Conservation (phyloP, 2,888 invertebrate genomes). For the Carcina quercana region DNA sequence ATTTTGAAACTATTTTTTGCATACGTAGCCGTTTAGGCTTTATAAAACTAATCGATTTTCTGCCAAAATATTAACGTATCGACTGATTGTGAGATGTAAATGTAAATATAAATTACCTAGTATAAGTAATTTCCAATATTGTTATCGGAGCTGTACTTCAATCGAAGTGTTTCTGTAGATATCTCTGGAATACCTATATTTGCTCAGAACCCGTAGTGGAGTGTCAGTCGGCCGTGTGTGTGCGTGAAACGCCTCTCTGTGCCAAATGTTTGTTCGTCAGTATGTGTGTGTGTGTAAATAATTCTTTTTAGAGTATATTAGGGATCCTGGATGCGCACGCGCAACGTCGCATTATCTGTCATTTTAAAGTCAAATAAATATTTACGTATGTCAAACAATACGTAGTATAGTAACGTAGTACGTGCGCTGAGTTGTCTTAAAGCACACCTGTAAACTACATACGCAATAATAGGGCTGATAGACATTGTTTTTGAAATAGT, state of each 20-base stretch:
- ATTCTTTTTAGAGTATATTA: no score
- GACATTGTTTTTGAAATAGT: no score
- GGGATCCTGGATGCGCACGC: no score
- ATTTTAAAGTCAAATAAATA: no score
- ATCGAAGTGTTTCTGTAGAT: slow-evolving; percentile 60
- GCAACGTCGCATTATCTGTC: no score
- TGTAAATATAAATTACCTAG: no score
- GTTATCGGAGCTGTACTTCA: slow-evolving; percentile 49
- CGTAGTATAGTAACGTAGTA: no score
- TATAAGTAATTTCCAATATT: slow-evolving; percentile 61
- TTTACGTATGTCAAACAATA: no score
- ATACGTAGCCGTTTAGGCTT: slow-evolving; percentile 9
- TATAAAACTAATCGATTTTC: slow-evolving; percentile 25
- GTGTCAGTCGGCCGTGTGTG: slow-evolving; percentile 37
- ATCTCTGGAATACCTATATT: slow-evolving; percentile 68
- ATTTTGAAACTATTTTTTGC: no score
- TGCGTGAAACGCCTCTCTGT: slow-evolving; percentile 62
- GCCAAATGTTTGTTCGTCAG: slow-evolving; percentile 61
- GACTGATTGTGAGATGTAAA: slow-evolving; percentile 73
- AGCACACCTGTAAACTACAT: no score
- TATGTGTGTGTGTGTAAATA: slow-evolving; percentile 50
- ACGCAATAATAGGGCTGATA: no score
- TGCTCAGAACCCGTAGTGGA: slow-evolving; percentile 66
- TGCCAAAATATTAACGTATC: slow-evolving; percentile 66
- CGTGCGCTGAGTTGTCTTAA: no score